Conservation (phyloP, 1,140 invertebrate species). For the Pogonomyrmex californicus region DNA sequence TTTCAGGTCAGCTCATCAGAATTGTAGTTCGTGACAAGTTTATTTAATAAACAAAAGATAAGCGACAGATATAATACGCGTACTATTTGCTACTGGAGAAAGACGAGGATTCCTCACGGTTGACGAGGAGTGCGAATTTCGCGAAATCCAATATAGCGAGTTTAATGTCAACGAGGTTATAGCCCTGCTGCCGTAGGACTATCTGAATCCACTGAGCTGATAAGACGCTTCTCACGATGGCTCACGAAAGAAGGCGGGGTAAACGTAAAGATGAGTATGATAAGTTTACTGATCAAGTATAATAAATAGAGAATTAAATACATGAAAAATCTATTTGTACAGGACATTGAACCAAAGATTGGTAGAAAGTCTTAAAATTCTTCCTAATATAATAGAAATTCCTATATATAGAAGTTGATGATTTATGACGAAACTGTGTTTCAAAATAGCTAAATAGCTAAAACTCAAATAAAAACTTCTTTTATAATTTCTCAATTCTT, state of each 20-base stretch:
- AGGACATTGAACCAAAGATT: slow-evolving; percentile 27
- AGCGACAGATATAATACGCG: slow-evolving; percentile 22
- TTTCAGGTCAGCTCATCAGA: neutral
- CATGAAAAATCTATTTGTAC: slow-evolving; percentile 1
- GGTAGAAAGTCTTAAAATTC: slow-evolving; percentile 1
- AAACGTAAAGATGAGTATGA: slow-evolving; percentile 51
- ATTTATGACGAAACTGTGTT: neutral
- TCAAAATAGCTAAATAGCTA: neutral
- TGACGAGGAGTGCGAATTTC: slow-evolving; percentile 72
- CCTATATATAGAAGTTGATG: too few species aligned
- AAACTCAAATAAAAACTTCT: neutral
- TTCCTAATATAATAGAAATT: too few species aligned
- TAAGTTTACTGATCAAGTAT: slow-evolving; percentile 26
- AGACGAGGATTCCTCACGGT: slow-evolving; percentile 39
- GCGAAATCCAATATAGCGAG: slow-evolving; percentile 81
- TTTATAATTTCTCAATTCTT: neutral
- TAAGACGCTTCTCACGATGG: slow-evolving; percentile 81
- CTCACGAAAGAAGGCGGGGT: slow-evolving; percentile 10
- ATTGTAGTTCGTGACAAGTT: neutral
- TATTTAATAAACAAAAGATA: slow-evolving; percentile 24
- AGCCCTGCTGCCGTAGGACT: slow-evolving; percentile 76
- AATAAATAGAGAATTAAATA: too few species aligned
- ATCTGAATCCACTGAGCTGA: slow-evolving; percentile 78
- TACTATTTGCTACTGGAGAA: slow-evolving; percentile 46
- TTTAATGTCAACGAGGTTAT: slow-evolving; percentile 80